These are phyloP conservation scores for Adrianichthys oophorus DNA, from an alignment of 2,797 vertebrate species.

Conservation along the genomic window DNA sequence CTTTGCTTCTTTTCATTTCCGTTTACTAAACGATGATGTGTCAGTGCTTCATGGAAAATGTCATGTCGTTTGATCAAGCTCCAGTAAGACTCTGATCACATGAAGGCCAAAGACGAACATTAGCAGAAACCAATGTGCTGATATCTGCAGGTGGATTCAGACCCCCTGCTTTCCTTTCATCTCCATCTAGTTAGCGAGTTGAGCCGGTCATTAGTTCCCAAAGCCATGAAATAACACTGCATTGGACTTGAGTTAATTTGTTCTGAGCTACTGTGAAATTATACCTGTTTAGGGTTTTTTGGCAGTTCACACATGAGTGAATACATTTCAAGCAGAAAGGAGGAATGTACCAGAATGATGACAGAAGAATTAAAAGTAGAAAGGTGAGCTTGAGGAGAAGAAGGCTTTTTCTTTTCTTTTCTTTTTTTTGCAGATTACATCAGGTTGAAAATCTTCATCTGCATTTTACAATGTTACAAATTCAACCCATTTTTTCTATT, in stretches of 20 bases:
- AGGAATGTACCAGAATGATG: slow-evolving; percentile 21
- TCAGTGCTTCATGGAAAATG: too few relatives aligned
- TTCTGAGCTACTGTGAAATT: slow-evolving; percentile 63
- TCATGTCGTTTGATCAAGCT: too few relatives aligned
- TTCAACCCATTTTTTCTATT: too few relatives aligned
- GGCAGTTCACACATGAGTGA: slow-evolving; percentile 20
- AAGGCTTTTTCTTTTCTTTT: slow-evolving; percentile 13
- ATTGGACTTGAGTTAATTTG: slow-evolving; percentile 63
- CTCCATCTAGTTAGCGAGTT: slow-evolving; percentile 34
- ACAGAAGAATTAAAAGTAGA: slow-evolving; percentile 12
- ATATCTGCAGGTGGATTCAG: slow-evolving; percentile 1
- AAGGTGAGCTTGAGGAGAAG: background rate
- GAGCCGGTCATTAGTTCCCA: slow-evolving; percentile 21
- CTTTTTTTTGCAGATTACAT: background rate
- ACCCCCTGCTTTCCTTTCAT: slow-evolving; percentile 25
- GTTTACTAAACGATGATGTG: too few relatives aligned
- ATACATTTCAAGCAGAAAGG: slow-evolving; percentile 24
- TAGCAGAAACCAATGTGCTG: background rate
- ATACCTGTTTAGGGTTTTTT: slow-evolving; percentile 34
- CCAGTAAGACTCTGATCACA: background rate
- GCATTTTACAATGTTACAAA: too few relatives aligned
- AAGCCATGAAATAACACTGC: slow-evolving; percentile 40
- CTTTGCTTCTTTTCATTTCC: too few relatives aligned
- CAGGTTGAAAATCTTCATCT: too few relatives aligned
- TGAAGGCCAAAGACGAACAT: background rate